Evolutionary conservation across 2,888 invertebrate species (phyloP), one percentile per base, ranked within the genome.

Genomic region (Alitta virens): DNA sequence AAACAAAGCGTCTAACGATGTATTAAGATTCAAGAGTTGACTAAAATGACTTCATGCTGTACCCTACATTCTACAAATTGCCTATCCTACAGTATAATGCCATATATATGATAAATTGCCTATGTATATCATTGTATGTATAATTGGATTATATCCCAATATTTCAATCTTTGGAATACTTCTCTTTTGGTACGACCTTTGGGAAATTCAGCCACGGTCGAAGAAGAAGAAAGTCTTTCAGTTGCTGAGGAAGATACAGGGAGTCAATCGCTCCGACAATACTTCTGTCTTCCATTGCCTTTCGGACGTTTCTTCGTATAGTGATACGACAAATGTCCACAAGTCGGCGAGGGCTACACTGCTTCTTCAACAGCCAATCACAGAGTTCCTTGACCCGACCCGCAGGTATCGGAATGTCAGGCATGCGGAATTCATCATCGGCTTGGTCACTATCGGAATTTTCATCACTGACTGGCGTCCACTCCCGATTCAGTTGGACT

Each of bases 331-430:
- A 66, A 12, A 68, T 51, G 25, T 70, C 66, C 2, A 49, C 24
- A 2, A 70, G 61, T 49, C 56, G 26, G 14, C 43, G 56, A 18
- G 68, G 43, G 23, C 62, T 63, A 2, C 25, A 40, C 53, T 65
- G 67, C 12, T 53, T 53, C 21, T 60, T 24, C 14, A 57, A 38
- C 24, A 70, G 60, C 69, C 69, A 70, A 3, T 63, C 63, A 52
- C 66, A 69, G 21, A 70, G 63, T 38, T 56, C 52, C 23, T 52
- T 27, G 49, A 70, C 64, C 18, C 70, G 51, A 5, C 69, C 66
- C 9, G 56, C 58, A 12, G 70, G 62, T 12, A 68, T 63, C 12
- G 63, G 56, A 24, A 68, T 49, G 1, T 57, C 49, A 2, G 62
- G 62, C n/a, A 50, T 49, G 5, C 12, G 33, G 33, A 33, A 33